phyloP scores from a whole-genome alignment of 2,113 vertebrate species.

The Pan troglodytes region NHGRI_mPanTro3-v2.1_pri NC_072417.2:89927001-89927500 shows the following conservation, averaged over 20 bases:
- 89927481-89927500: not conserved
- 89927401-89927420: no score
- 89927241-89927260: not conserved
- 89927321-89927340: not conserved
- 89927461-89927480: not conserved
- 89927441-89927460: not conserved
- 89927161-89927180: not conserved
- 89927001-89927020: not conserved
- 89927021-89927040: not conserved
- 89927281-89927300: not conserved
- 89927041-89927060: not conserved
- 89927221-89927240: not conserved
- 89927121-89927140: not conserved
- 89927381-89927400: not conserved
- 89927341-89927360: not conserved
- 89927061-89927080: no score
- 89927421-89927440: not conserved
- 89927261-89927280: not conserved
- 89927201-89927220: fast-evolving
- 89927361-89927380: not conserved
- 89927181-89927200: not conserved
- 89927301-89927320: not conserved
- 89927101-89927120: not conserved
- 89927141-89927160: not conserved
- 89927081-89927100: not conserved